Base-by-base conservation (phyloP, 2,113 vertebrate genomes). In the Zosterops japonicus region DNA sequence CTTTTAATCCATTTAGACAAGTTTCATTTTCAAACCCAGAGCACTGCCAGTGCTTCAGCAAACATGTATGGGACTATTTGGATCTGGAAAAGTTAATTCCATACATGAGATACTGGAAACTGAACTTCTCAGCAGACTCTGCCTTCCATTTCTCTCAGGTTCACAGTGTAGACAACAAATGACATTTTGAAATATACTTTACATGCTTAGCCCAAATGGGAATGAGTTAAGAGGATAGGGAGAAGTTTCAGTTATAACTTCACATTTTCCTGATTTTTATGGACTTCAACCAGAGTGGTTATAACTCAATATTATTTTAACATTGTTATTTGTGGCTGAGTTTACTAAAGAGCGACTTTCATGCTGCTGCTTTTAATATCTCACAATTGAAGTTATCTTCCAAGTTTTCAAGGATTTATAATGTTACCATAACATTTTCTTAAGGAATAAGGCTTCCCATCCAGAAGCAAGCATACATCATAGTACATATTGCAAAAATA, bases 371-470 rank as follows among this genome's bases (percentile, higher is more conserved):
- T 47, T 94, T 94, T 90, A 96, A 86, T 92, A 47, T 94, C 83
- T 95, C 88, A 93, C n/a, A n/a, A 71, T 76, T 87, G 65, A 96
- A 90, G 77, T 93, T 97, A 95, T 95, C 96, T 95, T 97, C 97
- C 93, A 87, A 94, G 80, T 96, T 92, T 96, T 95, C 89, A 96
- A 96, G 96, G 94, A 95, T 97, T 98, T 98, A 94, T 96, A 95
- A 97, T 87, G 65, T 74, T 96, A 95, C 89, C 92, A 89, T 94
- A 93, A 97, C 74, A 89, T 97, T 96, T 97, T 97, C 93, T 96
- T 96, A 97, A 96, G 95, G 82, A 97, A 89, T 97, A 96, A 96
- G 81, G 69, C 94, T 98, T 97, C 93, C 93, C 64, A 67, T 93
- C 93, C 89, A 89, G 95, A 95, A 96, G 88, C 94, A 95, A 96